Evolutionary conservation across 2,888 invertebrate species (phyloP), one percentile per base, ranked within the genome.

Genomic region (Candidula unifasciata): DNA sequence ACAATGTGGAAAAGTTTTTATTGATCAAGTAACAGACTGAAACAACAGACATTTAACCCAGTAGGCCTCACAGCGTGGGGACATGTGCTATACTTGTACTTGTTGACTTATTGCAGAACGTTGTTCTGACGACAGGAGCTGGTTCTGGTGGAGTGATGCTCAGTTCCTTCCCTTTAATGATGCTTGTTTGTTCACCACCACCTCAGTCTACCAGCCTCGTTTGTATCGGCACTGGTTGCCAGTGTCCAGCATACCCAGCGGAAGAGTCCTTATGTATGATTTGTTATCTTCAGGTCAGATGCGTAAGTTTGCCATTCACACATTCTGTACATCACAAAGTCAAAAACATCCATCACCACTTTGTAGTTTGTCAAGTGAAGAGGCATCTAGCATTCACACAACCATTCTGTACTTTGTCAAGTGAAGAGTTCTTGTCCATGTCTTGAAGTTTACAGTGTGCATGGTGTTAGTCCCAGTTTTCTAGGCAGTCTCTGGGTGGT

Each of bases 151-250:
- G 90, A 85, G 88, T 44, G 90, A 91, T 88, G 90, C 89, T 30
- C 89, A 91, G 88, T 92, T 91, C 84, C 78, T 91, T 30, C 91
- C 91, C 1, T 89, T 89, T 86, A 89, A 89, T 82, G 91, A 91
- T 85, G 85, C 82, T 54, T 83, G 85, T 33, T 30, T 91, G 37
- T 87, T 89, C 80, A 85, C 88, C 3, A 88, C 90, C 21, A 74
- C 87, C 66, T 88, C 89, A 27, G 88, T 88, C 3, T 91, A 88
- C 83, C 74, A 80, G 16, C 88, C 89, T 16, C 83, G 90, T 16
- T 80, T 88, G 21, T 82, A 80, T 10, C 84, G 83, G 10, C 87
- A 87, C 10, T 90, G 90, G 89, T 35, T 88, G 3, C 13, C 80
- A 13, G 84, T 84, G 21, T 85, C 85, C 3, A 80, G 83, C 13